phyloP scores from a whole-genome alignment of 2,113 vertebrate genomes.

The Larimichthys polyactis region DNA sequence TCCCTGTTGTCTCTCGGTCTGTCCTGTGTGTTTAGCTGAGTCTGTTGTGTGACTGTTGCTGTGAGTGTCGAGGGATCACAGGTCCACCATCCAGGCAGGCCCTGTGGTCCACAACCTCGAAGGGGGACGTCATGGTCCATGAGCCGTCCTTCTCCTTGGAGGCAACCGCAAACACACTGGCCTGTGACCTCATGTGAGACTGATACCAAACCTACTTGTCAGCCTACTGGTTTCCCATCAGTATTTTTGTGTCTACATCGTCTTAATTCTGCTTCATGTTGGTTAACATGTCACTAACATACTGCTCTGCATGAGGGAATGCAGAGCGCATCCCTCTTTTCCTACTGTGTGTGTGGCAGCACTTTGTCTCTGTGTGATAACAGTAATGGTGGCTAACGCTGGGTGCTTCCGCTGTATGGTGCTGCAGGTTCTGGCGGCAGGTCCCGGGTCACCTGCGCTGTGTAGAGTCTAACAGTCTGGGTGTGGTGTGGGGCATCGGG shows the following conservation, averaged over 20 bases:
- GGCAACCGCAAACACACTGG: constrained; percentile 75
- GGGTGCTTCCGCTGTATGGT: constrained; percentile 69
- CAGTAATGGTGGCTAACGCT: constrained; percentile 41
- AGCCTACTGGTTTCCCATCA: constrained; percentile 5
- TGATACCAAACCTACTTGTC: not conserved
- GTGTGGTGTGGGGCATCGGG: constrained; percentile 95
- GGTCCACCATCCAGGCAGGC: constrained; percentile 90
- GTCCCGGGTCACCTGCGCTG: constrained; percentile 93
- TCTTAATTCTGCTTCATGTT: constrained; percentile 2
- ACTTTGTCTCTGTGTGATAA: constrained; percentile 20
- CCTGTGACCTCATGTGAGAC: constrained; percentile 95
- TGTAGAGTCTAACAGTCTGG: constrained; percentile 91
- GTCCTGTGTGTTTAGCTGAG: constrained; percentile 83
- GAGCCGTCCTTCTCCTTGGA: constrained; percentile 92
- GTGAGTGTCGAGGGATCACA: constrained; percentile 88
- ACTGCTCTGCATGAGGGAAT: constrained; percentile 6
- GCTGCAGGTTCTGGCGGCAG: constrained; percentile 96
- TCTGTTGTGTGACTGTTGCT: constrained; percentile 92
- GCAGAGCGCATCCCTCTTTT: not conserved
- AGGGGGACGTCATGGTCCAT: constrained; percentile 96
- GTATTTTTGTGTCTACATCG: not conserved
- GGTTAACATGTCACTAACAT: constrained; percentile 20
- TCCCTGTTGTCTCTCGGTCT: not conserved
- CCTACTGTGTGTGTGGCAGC: not conserved
- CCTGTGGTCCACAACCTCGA: constrained; percentile 95